Percentiles rank a stretch among this genome's conserved stretches.
phyloP scores from a whole-genome alignment of 2,113 vertebrate species.

The Phyllopteryx taeniolatus region DNA sequence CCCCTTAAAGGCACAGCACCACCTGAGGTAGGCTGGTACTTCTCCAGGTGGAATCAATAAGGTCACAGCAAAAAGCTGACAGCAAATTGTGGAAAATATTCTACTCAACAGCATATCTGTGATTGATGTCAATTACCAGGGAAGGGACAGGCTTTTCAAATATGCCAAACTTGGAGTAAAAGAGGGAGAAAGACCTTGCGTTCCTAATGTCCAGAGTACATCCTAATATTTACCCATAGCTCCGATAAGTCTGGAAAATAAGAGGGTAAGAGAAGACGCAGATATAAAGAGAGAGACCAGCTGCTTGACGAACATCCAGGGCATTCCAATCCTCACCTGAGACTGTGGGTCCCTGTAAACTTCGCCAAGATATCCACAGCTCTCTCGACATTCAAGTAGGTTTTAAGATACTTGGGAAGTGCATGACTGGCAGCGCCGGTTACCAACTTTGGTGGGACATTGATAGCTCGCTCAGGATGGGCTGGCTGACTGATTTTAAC shows the following conservation, averaged over 20 bases:
- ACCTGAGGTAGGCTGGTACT: conserved; percentile 3
- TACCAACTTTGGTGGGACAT: conserved; percentile 24
- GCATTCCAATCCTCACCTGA: conserved; percentile 41
- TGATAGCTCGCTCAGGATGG: conserved; percentile 31
- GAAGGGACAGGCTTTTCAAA: conserved; percentile 17
- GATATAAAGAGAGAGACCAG: conserved; percentile 17
- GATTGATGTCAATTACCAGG: conserved; percentile 28
- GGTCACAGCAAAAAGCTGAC: not conserved
- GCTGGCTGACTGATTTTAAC: conserved; percentile 14
- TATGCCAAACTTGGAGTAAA: conserved; percentile 6
- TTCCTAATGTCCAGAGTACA: conserved; percentile 29
- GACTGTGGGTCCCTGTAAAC: conserved; percentile 35
- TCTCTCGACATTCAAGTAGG: conserved; percentile 15
- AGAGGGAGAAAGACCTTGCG: conserved; percentile 18
- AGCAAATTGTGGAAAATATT: not conserved
- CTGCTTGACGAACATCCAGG: conserved; percentile 43
- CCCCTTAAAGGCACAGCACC: conserved; percentile 30
- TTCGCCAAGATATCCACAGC: conserved; percentile 11
- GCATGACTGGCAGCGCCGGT: not conserved
- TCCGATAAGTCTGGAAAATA: conserved; percentile 31
- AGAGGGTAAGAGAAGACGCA: conserved; percentile 7
- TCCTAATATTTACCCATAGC: conserved; percentile 40
- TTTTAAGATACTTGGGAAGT: conserved; percentile 18
- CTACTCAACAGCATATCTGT: conserved; percentile 49
- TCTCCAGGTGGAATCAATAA: conserved; percentile 20